Conservation (phyloP, 2,888 invertebrate species). For the Dioctria rufipes region DNA sequence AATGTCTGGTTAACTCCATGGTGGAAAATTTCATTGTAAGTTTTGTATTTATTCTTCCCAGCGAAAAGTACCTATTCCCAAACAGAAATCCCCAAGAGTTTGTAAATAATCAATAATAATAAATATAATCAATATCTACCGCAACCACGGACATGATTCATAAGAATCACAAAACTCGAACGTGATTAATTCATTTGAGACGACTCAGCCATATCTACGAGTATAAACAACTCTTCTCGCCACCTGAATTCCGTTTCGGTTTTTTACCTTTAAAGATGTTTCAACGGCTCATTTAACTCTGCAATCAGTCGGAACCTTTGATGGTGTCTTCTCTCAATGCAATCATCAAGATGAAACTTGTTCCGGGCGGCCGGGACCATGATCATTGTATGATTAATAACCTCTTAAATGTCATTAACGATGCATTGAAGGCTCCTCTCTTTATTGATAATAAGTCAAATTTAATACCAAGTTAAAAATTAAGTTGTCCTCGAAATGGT, state of each 20-base stretch:
- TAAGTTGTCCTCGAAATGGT: slow-evolving; percentile 27
- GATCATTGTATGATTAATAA: slow-evolving; percentile 40
- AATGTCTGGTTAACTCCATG: not conserved
- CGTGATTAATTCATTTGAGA: not conserved
- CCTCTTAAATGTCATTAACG: slow-evolving; percentile 33
- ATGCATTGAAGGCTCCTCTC: slow-evolving; percentile 23
- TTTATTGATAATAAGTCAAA: slow-evolving; percentile 51
- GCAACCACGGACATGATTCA: not conserved
- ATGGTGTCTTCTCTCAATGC: not conserved
- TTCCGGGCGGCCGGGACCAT: not conserved
- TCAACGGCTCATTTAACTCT: slow-evolving; percentile 4
- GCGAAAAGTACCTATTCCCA: not conserved
- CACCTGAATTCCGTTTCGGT: slow-evolving; percentile 15
- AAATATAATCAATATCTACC: slow-evolving; percentile 11
- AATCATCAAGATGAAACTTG: not conserved
- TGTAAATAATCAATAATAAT: slow-evolving; percentile 6
- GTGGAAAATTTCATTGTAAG: not conserved
- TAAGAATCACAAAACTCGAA: not conserved
- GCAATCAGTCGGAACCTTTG: slow-evolving; percentile 20
- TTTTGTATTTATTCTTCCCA: not conserved
- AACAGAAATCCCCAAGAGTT: not conserved
- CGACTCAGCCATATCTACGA: not conserved
- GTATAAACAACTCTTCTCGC: not conserved
- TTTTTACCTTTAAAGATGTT: not conserved
- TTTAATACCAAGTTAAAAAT: slow-evolving; percentile 15